Conservation (phyloP, 2,797 vertebrate genomes). For the Lepus townsendii region DNA sequence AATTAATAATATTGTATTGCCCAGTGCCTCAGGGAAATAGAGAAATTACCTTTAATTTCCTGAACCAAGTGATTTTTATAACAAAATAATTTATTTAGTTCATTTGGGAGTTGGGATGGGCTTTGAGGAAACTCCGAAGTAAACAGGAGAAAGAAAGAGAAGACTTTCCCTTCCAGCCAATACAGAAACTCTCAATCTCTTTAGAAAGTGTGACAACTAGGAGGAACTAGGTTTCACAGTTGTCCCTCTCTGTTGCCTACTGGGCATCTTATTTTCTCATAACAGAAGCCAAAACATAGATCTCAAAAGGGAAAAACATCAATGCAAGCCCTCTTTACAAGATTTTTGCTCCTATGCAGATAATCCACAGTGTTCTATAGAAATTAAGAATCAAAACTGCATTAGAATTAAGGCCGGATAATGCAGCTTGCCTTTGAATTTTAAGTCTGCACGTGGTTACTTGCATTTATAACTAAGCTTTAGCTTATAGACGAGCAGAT, state of each 20-base stretch:
- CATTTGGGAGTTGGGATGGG: background rate
- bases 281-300: conserved; percentile 7
- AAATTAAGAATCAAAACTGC: conserved; percentile 55
- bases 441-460: conserved; percentile 68
- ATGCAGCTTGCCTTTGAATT: conserved; percentile 56
- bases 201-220: background rate
- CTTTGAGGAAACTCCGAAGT: background rate
- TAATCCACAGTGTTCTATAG: conserved; percentile 47
- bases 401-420: conserved; percentile 57
- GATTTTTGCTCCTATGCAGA: conserved; percentile 34
- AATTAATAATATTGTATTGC: background rate
- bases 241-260: background rate
- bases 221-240: background rate
- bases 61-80: background rate
- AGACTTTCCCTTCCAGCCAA: background rate
- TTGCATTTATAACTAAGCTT: conserved; percentile 78
- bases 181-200: background rate
- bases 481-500: conserved; percentile 85
- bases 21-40: background rate
- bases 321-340: conserved; percentile 39
- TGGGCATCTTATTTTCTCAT: background rate
- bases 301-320: background rate
- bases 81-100: background rate
- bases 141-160: no score
- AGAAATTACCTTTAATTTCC: background rate